These are phyloP conservation scores for Carassius auratus DNA, from an alignment of 2,113 vertebrate species.

Conservation along the genomic window DNA sequence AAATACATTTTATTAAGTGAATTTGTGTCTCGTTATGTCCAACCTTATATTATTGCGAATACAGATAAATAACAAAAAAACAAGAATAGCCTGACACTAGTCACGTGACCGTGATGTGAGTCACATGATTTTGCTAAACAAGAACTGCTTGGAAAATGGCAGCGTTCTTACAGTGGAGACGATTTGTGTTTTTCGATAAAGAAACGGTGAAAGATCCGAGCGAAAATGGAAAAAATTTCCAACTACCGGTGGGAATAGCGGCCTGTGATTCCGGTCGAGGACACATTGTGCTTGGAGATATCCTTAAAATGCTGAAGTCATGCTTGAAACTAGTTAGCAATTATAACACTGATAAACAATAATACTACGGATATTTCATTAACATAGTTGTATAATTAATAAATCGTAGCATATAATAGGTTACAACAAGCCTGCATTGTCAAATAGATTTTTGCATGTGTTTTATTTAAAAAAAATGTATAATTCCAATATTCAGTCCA, in stretches of 20 bases:
- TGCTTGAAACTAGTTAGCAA: conserved; percentile 3
- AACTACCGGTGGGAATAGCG: conserved; percentile 82
- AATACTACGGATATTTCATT: not conserved
- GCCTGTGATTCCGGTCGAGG: conserved; percentile 92
- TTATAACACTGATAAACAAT: not conserved
- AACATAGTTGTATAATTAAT: not conserved
- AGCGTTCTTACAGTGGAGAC: conserved; percentile 91
- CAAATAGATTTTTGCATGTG: not conserved
- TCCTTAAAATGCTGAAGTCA: conserved; percentile 73
- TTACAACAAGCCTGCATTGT: not conserved
- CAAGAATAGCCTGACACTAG: not conserved
- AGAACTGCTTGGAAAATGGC: conserved; percentile 67
- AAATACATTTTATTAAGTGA: too few species aligned
- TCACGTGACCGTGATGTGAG: conserved; percentile 48
- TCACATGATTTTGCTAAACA: conserved; percentile 59
- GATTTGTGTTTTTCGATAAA: conserved; percentile 94
- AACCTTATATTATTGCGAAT: not conserved
- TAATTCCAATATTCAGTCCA: not conserved
- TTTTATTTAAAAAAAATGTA: not conserved
- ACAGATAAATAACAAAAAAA: not conserved
- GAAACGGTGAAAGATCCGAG: conserved; percentile 83
- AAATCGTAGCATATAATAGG: not conserved
- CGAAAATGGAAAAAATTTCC: conserved; percentile 78
- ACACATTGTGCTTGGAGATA: conserved; percentile 93
- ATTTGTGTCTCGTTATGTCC: not conserved